phyloP scores from a whole-genome alignment of 2,113 vertebrate species.

The Apodemus sylvaticus region DNA sequence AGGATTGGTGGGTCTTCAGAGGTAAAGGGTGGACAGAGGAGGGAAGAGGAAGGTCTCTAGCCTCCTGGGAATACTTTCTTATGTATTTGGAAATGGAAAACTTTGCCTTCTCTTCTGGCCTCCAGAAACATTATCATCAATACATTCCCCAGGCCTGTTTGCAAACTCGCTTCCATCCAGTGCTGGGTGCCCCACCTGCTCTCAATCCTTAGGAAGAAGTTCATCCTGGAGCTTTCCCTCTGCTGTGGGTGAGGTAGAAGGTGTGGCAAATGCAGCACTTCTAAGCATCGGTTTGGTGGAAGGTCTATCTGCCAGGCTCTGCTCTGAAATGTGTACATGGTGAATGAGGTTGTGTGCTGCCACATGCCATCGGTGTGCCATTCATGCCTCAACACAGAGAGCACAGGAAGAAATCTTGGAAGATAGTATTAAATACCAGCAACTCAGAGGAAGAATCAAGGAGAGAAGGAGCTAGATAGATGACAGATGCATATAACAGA shows the following conservation, averaged over 20 bases:
- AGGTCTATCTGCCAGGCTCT: too few relatives aligned
- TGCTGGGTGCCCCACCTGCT: neutral
- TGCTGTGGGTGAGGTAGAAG: neutral
- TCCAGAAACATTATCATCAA: neutral
- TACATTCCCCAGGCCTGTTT: neutral
- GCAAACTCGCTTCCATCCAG: neutral
- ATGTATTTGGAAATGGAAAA: neutral
- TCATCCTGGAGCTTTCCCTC: neutral
- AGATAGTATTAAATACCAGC: neutral
- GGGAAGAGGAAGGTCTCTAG: neutral
- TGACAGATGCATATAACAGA: neutral
- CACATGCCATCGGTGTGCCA: neutral
- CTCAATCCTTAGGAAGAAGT: neutral
- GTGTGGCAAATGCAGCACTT: rapidly evolving
- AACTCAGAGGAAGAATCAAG: neutral
- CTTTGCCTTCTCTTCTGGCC: neutral
- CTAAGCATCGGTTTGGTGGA: neutral
- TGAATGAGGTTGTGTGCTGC: rapidly evolving
- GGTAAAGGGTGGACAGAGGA: neutral
- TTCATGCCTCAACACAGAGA: neutral
- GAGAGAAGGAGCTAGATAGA: neutral
- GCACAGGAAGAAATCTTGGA: neutral
- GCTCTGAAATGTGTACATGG: neutral
- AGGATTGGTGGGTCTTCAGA: neutral
- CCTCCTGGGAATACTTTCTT: neutral